Percentiles rank a stretch among this genome's conserved stretches.
phyloP scores from a whole-genome alignment of 2,888 invertebrate species.

The Petrolisthes cinctipes region DNA sequence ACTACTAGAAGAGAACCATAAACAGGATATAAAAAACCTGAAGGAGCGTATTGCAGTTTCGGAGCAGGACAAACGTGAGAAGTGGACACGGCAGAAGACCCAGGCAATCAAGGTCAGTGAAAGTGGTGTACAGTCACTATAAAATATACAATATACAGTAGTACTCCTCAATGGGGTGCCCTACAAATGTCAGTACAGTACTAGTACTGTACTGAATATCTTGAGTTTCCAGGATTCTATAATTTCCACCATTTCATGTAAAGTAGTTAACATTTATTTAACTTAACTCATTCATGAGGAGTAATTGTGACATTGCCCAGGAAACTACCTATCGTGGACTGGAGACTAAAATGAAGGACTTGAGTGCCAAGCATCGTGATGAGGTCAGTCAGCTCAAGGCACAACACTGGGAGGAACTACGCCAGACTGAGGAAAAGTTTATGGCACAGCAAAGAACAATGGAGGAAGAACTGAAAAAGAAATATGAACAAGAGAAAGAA shows the following conservation, averaged over 20 bases:
- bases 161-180: no score
- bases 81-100: conserved; percentile 61
- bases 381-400: conserved; percentile 60
- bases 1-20: conserved; percentile 41
- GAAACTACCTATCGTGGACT: conserved; percentile 60
- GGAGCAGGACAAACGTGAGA: conserved; percentile 58
- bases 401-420: conserved; percentile 56
- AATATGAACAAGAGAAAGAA: conserved; percentile 58
- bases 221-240: no score
- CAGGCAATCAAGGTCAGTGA: conserved; percentile 54
- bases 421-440: conserved; percentile 51
- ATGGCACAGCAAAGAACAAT: conserved; percentile 24
- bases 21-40: conserved; percentile 39
- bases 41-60: conserved; percentile 50
- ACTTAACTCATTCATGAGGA: no score
- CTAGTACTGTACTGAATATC: no score
- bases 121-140: no score
- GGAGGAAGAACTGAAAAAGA: conserved; percentile 50
- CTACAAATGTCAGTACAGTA: no score
- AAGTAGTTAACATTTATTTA: no score
- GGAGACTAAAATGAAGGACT: conserved; percentile 61
- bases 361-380: conserved; percentile 58
- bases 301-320: conserved; percentile 3
- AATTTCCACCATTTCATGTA: no score
- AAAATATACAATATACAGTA: no score